These are phyloP conservation scores for Catharus ustulatus DNA, from an alignment of 2,797 vertebrate genomes.

Conservation along the genomic window DNA sequence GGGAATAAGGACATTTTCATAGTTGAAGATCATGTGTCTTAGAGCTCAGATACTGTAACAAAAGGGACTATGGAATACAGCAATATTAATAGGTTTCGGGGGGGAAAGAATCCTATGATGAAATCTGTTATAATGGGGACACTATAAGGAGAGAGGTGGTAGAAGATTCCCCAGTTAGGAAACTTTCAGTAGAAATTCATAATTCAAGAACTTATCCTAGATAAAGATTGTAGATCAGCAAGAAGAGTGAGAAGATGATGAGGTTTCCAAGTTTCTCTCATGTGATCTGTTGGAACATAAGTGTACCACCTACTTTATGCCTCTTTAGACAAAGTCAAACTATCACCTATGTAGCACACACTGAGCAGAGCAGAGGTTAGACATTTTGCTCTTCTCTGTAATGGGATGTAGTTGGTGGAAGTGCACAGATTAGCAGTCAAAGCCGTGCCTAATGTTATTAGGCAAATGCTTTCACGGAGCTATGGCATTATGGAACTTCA, in stretches of 20 bases:
- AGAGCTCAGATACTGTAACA: not conserved
- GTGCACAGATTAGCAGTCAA: slow-evolving; percentile 37
- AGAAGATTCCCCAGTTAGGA: not conserved
- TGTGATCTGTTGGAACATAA: not conserved
- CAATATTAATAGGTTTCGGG: not conserved
- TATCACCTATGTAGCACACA: not conserved
- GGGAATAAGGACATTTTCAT: not conserved
- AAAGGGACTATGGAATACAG: not conserved
- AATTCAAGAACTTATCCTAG: not conserved
- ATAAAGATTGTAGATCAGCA: not conserved
- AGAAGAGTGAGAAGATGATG: not conserved
- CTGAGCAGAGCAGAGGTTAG: not conserved
- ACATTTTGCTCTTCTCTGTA: not conserved
- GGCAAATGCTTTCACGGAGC: not conserved
- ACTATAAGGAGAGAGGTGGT: not conserved
- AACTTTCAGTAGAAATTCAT: not conserved
- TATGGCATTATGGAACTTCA: not conserved
- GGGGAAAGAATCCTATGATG: not conserved
- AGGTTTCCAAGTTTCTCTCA: not conserved
- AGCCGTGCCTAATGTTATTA: not conserved
- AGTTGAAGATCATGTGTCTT: not conserved
- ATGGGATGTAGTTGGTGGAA: not conserved
- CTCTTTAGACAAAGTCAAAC: not conserved
- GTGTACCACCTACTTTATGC: not conserved
- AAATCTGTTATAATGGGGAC: not conserved